phyloP scores from a whole-genome alignment of 2,888 invertebrate genomes.

The Metacarcinus magister region DNA sequence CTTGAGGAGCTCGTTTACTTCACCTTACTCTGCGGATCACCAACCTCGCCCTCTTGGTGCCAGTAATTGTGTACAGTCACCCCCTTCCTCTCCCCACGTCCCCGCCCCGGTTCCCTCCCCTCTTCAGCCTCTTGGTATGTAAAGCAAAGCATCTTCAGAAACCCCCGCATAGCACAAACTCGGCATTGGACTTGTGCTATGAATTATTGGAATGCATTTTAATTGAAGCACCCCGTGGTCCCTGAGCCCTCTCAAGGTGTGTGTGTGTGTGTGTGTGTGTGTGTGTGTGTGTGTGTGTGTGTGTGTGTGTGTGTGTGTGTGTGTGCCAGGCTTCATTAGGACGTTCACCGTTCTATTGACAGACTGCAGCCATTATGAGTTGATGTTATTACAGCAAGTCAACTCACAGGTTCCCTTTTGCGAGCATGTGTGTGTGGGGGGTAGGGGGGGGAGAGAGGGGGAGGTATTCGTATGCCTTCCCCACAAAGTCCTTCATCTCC shows the following conservation, averaged over 20 bases:
- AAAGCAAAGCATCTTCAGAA: neutral
- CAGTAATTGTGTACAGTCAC: neutral
- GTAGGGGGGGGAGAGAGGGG: neutral
- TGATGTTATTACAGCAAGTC: constrained; percentile 12
- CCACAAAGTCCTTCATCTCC: neutral
- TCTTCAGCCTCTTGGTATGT: neutral
- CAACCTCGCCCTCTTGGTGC: neutral
- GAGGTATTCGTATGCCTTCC: neutral
- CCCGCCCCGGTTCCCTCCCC: neutral
- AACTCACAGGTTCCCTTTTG: constrained; percentile 1
- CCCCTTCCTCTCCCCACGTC: neutral
- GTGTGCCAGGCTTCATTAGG: neutral
- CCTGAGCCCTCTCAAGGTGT: neutral
- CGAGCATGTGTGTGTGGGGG: neutral
- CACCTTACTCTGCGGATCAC: neutral
- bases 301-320: neutral
- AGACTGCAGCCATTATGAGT: constrained; percentile 31
- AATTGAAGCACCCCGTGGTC: neutral
- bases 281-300: constrained; percentile 18
- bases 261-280: constrained; percentile 44
- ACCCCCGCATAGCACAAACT: neutral
- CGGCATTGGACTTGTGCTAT: neutral
- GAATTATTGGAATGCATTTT: constrained; percentile 11
- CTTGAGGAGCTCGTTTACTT: neutral
- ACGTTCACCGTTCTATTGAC: constrained; percentile 10